Conservation (phyloP, 2,113 vertebrate species). For the Poeciliopsis retropinna region DNA sequence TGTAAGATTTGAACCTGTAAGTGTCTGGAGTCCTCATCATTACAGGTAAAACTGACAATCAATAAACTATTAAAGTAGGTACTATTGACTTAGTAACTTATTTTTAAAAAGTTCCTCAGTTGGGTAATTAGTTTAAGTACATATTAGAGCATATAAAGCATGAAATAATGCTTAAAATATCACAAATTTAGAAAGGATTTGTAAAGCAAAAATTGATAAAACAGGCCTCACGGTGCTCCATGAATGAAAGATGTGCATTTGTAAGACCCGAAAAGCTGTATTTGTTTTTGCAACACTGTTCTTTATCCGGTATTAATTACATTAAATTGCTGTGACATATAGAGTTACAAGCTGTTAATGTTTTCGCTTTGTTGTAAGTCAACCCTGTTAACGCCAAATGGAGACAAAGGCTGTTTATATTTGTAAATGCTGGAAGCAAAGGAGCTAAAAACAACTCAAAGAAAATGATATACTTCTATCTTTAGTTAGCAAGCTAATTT, state of each 20-base stretch:
- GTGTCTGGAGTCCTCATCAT: not conserved
- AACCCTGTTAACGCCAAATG: constrained; percentile 1
- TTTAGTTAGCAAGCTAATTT: constrained; percentile 1
- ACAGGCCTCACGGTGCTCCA: constrained; percentile 2
- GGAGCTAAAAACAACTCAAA: constrained; percentile 12
- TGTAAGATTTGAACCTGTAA: too few relatives aligned
- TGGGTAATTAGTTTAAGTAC: constrained; percentile 41
- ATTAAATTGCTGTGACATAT: not conserved
- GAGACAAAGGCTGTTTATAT: not conserved
- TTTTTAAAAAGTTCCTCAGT: constrained; percentile 25
- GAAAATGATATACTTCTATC: not conserved
- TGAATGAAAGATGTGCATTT: constrained; percentile 27
- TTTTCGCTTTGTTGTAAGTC: constrained; percentile 26
- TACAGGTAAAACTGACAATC: not conserved
- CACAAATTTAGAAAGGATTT: constrained; percentile 20
- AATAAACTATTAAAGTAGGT: not conserved
- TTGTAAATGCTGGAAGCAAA: not conserved
- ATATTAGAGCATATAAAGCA: too few relatives aligned
- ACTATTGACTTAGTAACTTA: not conserved
- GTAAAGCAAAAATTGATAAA: constrained; percentile 30
- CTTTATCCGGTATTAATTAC: too few relatives aligned
- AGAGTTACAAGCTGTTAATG: constrained; percentile 14
- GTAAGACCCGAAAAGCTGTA: constrained; percentile 6
- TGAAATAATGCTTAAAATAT: constrained; percentile 5
- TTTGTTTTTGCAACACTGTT: too few relatives aligned